Evolutionary conservation across 2,113 vertebrate genomes (phyloP).

Genomic region (Harpagus bidentatus): DNA sequence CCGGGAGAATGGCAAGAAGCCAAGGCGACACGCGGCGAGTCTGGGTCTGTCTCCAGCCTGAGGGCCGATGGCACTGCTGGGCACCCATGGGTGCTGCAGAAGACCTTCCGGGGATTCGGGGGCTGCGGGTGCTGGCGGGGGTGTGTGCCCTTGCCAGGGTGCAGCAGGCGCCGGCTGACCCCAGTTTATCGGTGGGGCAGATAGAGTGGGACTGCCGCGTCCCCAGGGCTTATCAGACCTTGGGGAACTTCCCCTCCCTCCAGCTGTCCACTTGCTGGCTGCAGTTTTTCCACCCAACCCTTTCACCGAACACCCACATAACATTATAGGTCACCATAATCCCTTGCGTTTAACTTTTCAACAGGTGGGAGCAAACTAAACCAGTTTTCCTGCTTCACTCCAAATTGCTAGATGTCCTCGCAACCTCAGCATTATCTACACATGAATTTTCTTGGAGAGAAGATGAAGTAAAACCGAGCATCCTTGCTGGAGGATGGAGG

Average conservation of each 20-base stretch:
- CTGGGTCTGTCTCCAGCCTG: accelerated
- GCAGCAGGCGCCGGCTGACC: neutral
- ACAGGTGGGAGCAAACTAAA: neutral
- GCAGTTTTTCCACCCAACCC: neutral
- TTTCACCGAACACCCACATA: neutral
- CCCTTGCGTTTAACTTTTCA: neutral
- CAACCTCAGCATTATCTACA: accelerated
- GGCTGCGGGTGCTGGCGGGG: accelerated
- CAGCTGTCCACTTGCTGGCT: neutral
- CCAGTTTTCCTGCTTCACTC: neutral
- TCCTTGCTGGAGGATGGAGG: neutral
- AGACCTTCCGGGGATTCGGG: accelerated
- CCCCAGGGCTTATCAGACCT: conserved; percentile 19
- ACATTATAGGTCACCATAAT: neutral
- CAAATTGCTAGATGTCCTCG: accelerated
- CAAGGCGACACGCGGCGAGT: accelerated
- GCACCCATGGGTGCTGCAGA: neutral
- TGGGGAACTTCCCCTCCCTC: neutral
- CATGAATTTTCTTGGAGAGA: accelerated
- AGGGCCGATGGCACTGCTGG: neutral
- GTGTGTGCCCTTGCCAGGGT: neutral
- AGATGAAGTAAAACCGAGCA: neutral
- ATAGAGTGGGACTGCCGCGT: accelerated
- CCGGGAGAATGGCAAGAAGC: neutral
- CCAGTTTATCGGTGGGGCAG: neutral